Evolutionary conservation across 2,113 vertebrate species (phyloP), one percentile per base, ranked within the genome.

Genomic region (Leiothrix lutea): DNA sequence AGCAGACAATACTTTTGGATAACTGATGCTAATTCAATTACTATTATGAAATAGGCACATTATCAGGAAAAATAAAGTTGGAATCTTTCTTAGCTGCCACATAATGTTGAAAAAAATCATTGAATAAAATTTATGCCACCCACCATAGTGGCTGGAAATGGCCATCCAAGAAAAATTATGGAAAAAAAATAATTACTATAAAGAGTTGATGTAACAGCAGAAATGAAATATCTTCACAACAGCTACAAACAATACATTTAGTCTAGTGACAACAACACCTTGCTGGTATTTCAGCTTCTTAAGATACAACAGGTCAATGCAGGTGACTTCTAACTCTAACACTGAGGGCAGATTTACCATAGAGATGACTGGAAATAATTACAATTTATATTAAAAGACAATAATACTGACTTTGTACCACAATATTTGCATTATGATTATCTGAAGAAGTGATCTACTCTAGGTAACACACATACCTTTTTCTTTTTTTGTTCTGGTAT

Each of bases 401-500:
- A 12, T 25, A 85, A 82, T 31, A 65, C 12, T 72, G 20, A 82
- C 44, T 84, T 81, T 40, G n/a, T 65, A 60, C 11, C 25, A 91
- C 38, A 74, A 10, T n/a, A 87, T 74, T 51, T 78, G 24, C 40
- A 56, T 24, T 54, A n/a, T 14, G 24, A 28, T 66, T 67, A 79
- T 12, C 15, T 22, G 12, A 31, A 74, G 70, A 89, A 67, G 23
- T 12, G 3, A 21, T 54, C 12, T 47, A 26, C 12, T 86, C 28
- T 65, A 80, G 13, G 25, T 35, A 80, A 71, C 11, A 88, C 57
- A 66, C 72, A 28, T 95, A 99, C 98, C 98, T 98, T 98, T 99
- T 95, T 99, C 98, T 92, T 99, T 99, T 95, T 98, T 98, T 45
- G 98, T 98, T 88, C 98, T 98, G 36, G 95, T 98, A 91, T 99